Conservation (phyloP, 2,113 vertebrate species). For the Thunnus maccoyii region DNA sequence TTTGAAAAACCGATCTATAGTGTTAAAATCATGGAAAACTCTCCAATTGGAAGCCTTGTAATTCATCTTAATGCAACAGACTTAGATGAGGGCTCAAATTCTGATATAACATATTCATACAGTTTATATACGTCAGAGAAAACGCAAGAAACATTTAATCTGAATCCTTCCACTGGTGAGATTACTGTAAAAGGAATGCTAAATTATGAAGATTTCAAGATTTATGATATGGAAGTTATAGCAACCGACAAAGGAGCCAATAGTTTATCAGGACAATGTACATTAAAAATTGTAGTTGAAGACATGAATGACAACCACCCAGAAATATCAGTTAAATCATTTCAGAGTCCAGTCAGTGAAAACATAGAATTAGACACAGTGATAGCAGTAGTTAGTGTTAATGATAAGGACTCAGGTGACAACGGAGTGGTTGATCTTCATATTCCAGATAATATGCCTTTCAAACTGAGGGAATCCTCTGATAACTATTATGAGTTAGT, state of each 20-base stretch:
- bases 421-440: constrained; percentile 78
- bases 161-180: constrained; percentile 63
- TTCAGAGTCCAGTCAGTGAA: constrained; percentile 81
- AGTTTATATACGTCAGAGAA: constrained; percentile 51
- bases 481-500: constrained; percentile 81
- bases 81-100: constrained; percentile 61
- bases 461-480: constrained; percentile 77
- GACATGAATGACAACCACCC: constrained; percentile 86
- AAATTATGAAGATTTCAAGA: constrained; percentile 72
- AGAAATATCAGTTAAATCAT: constrained; percentile 85
- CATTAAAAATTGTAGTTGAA: constrained; percentile 78
- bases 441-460: constrained; percentile 73
- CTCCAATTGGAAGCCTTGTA: constrained; percentile 49
- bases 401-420: constrained; percentile 80
- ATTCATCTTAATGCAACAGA: constrained; percentile 65
- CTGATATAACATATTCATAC: constrained; percentile 53
- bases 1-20: constrained; percentile 53
- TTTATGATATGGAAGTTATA: constrained; percentile 81
- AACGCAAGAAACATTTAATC: constrained; percentile 68
- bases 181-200: constrained; percentile 76
- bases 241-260: constrained; percentile 77
- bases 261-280: constrained; percentile 78
- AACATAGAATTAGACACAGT: constrained; percentile 73
- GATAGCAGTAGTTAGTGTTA: constrained; percentile 81
- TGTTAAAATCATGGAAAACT: constrained; percentile 59